Percentiles rank a stretch among this genome's conserved stretches.
These are phyloP conservation scores for Rachycentron canadum DNA, from an alignment of 2,797 vertebrate genomes.

Conservation along the genomic window DNA sequence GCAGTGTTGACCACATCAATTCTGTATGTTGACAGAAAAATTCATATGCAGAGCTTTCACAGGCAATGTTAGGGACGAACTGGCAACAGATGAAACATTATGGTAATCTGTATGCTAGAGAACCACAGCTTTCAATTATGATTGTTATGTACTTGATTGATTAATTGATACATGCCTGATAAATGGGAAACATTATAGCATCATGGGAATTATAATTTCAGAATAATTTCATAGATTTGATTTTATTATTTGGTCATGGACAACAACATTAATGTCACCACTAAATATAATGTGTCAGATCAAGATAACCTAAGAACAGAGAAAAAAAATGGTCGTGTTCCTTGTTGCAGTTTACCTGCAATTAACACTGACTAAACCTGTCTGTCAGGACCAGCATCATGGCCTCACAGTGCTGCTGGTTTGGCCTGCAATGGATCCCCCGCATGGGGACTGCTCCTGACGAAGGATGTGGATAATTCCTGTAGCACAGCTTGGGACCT, in stretches of 20 bases:
- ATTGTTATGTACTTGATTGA: not conserved
- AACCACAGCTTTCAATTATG: not conserved
- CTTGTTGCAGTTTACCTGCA: too few relatives aligned
- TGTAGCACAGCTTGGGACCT: too few relatives aligned
- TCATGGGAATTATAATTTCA: too few relatives aligned
- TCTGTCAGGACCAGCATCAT: too few relatives aligned
- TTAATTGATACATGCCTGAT: not conserved
- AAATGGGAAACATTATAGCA: not conserved
- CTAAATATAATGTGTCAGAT: not conserved
- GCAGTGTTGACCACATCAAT: conserved; percentile 33
- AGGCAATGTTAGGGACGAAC: not conserved
- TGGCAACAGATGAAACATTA: not conserved
- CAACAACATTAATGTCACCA: not conserved
- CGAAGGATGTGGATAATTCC: too few relatives aligned
- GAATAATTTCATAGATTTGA: not conserved
- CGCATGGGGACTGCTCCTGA: too few relatives aligned
- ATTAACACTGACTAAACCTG: too few relatives aligned
- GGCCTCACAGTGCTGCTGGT: too few relatives aligned
- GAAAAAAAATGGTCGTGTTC: too few relatives aligned
- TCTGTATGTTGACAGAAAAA: conserved; percentile 21
- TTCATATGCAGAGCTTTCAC: conserved; percentile 14
- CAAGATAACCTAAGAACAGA: too few relatives aligned
- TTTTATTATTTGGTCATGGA: not conserved
- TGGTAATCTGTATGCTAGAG: not conserved
- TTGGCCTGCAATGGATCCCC: too few relatives aligned